Evolutionary conservation across 1,140 invertebrate genomes (phyloP).

Genomic region (Bemisia tabaci): DNA sequence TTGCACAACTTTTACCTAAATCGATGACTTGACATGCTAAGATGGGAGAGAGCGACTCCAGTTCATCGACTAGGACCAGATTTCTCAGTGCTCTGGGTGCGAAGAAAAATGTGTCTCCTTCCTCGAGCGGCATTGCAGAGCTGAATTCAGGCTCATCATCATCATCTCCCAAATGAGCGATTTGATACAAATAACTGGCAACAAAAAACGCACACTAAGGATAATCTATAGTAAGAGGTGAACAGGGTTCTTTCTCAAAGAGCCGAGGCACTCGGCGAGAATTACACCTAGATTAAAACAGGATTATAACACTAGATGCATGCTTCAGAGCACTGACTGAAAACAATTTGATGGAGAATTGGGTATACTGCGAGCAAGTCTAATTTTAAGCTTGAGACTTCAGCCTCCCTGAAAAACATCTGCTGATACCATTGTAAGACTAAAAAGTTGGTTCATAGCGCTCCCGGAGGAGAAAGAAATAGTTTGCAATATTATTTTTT

Average conservation of each 20-base stretch:
- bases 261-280: neutral
- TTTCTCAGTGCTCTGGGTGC: conserved; percentile 87
- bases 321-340: too few species aligned
- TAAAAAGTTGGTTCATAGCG: too few species aligned
- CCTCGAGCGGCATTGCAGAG: conserved; percentile 93
- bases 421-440: too few species aligned
- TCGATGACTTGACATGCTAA: conserved; percentile 60
- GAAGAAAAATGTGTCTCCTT: conserved; percentile 99
- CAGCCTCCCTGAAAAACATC: too few species aligned
- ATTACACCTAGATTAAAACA: neutral
- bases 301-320: too few species aligned
- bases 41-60: conserved; percentile 94
- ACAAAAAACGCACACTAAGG: conserved; percentile 22
- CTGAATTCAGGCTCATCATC: conserved; percentile 99
- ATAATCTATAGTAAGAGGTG: conserved; percentile 4
- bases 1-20: conserved; percentile 25
- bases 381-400: too few species aligned
- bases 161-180: conserved; percentile 96
- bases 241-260: conserved; percentile 14
- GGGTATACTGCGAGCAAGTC: too few species aligned
- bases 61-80: conserved; percentile 93
- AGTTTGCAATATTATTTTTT: too few species aligned
- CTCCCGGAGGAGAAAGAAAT: too few species aligned
- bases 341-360: too few species aligned
- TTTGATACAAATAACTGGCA: conserved; percentile 93